A percentile compares a stretch with the other conserved stretches of the same genome.
Conservation (phyloP, 2,797 vertebrate species). For the Florisuga fusca region DNA sequence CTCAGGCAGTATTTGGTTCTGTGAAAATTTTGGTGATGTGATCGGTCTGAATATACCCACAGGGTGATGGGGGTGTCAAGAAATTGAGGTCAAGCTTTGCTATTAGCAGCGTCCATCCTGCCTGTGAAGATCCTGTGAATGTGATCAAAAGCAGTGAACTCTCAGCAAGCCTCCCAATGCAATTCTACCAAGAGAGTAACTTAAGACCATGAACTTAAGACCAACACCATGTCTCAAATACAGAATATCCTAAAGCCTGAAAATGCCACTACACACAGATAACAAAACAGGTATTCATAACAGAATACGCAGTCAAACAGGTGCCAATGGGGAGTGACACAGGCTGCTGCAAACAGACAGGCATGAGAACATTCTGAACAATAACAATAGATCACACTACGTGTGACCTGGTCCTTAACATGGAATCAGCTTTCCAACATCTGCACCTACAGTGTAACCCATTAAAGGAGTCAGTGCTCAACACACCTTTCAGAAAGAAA, state of each 20-base stretch:
- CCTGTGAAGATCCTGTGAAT: not conserved
- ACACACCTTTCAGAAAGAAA: not conserved
- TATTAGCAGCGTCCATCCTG: not conserved
- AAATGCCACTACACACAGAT: not conserved
- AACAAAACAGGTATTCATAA: not conserved
- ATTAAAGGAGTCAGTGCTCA: not conserved
- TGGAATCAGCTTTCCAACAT: not conserved
- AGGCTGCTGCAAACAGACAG: not conserved
- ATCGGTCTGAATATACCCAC: not conserved
- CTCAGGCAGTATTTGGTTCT: not conserved
- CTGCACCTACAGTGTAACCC: not conserved
- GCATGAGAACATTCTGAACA: not conserved
- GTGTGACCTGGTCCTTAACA: not conserved
- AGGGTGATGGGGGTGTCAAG: not conserved
- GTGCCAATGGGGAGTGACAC: not conserved
- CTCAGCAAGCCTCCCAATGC: not conserved
- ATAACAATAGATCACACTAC: not conserved
- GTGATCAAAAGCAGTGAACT: not conserved
- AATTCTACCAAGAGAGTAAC: not conserved
- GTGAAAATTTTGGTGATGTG: not conserved
- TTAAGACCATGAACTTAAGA: not conserved
- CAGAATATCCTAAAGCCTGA: not conserved
- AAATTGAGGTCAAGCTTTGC: not conserved
- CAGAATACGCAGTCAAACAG: not conserved
- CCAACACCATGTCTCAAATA: not conserved